Percentiles rank a stretch among this genome's conserved stretches.
phyloP scores from a whole-genome alignment of 2,113 vertebrate genomes.

The Spilogale gracilis region DNA sequence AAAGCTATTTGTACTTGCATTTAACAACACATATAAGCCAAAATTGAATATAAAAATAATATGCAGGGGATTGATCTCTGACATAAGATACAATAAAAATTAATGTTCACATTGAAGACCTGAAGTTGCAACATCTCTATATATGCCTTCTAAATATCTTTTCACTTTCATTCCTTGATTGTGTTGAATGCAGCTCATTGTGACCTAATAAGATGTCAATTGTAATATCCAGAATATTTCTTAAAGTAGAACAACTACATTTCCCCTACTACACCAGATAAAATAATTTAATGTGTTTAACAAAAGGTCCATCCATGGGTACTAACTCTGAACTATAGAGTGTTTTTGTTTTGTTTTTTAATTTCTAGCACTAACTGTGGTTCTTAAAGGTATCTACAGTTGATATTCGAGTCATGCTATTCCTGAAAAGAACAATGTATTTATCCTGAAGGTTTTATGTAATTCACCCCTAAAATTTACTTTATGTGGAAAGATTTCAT shows the following conservation, averaged over 20 bases:
- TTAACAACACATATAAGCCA: conserved; percentile 66
- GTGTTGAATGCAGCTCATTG: neutral
- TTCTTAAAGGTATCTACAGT: conserved; percentile 18
- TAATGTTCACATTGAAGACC: conserved; percentile 16
- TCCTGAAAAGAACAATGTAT: neutral
- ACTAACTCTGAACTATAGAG: neutral
- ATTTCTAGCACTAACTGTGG: conserved; percentile 41
- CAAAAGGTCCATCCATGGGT: neutral
- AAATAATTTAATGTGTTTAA: conserved; percentile 62
- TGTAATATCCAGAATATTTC: conserved; percentile 28
- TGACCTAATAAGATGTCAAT: neutral
- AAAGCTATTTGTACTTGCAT: conserved; percentile 30
- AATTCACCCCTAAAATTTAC: conserved; percentile 53
- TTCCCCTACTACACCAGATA: neutral
- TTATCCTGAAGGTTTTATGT: conserved; percentile 2
- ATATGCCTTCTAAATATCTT: neutral
- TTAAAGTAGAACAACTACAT: neutral
- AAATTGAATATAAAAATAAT: conserved; percentile 73
- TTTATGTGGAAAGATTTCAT: conserved; percentile 30
- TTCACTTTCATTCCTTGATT: neutral
- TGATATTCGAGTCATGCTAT: conserved; percentile 49
- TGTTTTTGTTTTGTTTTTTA: neutral
- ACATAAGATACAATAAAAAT: conserved; percentile 63
- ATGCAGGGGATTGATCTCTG: neutral
- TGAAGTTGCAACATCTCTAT: conserved; percentile 5